These are phyloP conservation scores for Heteromormyrus szaboi DNA, from an alignment of 2,797 vertebrate species.

Conservation along the genomic window DNA sequence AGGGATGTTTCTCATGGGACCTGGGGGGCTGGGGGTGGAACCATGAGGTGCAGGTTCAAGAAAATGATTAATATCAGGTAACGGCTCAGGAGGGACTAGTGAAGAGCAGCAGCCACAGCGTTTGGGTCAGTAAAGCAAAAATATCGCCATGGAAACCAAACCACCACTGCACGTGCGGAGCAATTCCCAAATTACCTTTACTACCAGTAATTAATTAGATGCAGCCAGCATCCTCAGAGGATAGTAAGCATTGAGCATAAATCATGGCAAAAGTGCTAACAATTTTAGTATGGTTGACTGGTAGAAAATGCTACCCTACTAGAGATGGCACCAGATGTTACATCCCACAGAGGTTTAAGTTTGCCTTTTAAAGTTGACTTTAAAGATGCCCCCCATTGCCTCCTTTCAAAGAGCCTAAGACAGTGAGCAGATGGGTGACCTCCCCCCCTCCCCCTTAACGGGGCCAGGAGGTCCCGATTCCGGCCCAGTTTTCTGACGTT, in stretches of 20 bases:
- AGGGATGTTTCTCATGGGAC: not conserved
- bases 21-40: not conserved
- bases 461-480: not conserved
- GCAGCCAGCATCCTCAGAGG: not conserved
- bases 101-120: not conserved
- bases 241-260: not conserved
- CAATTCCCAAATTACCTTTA: not conserved
- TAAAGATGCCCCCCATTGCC: not conserved
- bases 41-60: not conserved
- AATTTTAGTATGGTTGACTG: not conserved
- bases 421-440: not conserved
- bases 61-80: constrained; percentile 3
- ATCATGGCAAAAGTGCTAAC: not conserved
- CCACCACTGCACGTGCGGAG: not conserved
- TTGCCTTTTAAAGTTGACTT: not conserved
- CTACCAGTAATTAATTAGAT: not conserved
- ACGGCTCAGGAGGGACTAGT: not conserved
- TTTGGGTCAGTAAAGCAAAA: not conserved
- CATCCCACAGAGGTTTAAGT: not conserved
- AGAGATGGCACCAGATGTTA: not conserved
- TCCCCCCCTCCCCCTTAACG: too few relatives aligned
- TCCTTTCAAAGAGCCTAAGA: not conserved
- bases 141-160: not conserved
- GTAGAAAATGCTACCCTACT: not conserved
- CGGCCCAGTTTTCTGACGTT: not conserved